Conservation (phyloP, 2,113 vertebrate genomes). For the Polyodon spathula region DNA sequence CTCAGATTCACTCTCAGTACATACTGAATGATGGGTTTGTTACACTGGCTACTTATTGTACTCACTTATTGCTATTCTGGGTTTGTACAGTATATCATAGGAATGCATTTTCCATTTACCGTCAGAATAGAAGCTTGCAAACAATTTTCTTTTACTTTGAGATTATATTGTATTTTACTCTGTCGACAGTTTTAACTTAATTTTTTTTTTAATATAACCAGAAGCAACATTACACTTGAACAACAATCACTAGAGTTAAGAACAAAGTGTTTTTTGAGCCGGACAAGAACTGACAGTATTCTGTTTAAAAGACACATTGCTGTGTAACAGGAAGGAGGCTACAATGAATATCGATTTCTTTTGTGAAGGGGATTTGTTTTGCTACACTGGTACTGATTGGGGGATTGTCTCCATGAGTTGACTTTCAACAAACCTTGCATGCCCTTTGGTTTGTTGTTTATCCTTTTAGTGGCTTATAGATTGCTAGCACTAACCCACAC, state of each 20-base stretch:
- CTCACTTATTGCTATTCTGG: conserved; percentile 15
- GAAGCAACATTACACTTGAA: neutral
- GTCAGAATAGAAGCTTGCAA: conserved; percentile 17
- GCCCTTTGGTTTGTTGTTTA: conserved; percentile 23
- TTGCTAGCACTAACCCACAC: neutral
- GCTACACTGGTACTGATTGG: conserved; percentile 27
- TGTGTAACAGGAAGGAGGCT: conserved; percentile 28
- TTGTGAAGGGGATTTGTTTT: conserved; percentile 32
- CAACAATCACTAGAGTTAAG: conserved; percentile 15
- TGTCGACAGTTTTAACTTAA: conserved; percentile 9
- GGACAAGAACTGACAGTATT: conserved; percentile 28
- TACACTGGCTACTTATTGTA: too few species aligned
- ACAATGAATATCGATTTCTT: conserved; percentile 36
- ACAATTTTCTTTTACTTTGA: conserved; percentile 23
- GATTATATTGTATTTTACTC: conserved; percentile 16
- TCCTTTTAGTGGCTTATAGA: neutral
- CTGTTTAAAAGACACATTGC: conserved; percentile 32
- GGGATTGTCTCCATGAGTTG: conserved; percentile 28
- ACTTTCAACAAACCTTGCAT: conserved; percentile 37
- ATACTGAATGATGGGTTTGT: too few species aligned
- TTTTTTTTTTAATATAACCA: conserved; percentile 25
- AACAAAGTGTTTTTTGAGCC: conserved; percentile 11
- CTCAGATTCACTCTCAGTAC: too few species aligned
- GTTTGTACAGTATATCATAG: conserved; percentile 23
- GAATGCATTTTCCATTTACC: conserved; percentile 24